Evolutionary conservation across 2,113 vertebrate genomes (phyloP), one percentile per base, ranked within the genome.

Genomic region (Callipepla squamata): DNA sequence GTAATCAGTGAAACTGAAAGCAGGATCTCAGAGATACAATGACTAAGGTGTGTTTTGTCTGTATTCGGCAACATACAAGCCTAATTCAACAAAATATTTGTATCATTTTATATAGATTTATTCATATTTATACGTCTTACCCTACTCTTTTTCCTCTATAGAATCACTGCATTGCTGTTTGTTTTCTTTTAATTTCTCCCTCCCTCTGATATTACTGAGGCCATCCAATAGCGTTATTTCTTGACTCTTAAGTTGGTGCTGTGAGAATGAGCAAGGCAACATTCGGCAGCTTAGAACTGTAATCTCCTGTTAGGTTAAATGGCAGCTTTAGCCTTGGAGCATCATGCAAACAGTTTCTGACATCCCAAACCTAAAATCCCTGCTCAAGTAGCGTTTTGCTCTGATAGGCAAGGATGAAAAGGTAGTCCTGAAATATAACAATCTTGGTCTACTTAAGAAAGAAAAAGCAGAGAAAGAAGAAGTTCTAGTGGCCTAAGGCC

Each of bases 161-260:
- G 48, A 82, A 87, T 18, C 32, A 62, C 40, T 38, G 34, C 2
- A 25, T 51, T 0, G 4, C n/a, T 57, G 17, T 57, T 57, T 32
- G 6, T 66, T 66, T 76, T 70, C 55, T 87, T 72, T 32, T 3
- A 63, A 57, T 26, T 69, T 87, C 30, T 86, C 45, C 30, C 59
- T 88, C 50, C 12, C 34, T 69, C 63, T 80, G 84, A 40, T n/a
- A 74, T 80, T 84, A 91, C 2, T 22, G 45, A 85, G 55, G 45
- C 50, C 28, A 77, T 90, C 21, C 80, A 82, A 75, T 26, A 90
- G 55, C 45, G 91, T 94, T 68, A 73, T 69, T 91, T 70, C 44
- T 85, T 93, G 89, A 89, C 68, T 92, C n/a, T 58, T 18, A 45
- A 62, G 21, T 65, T 76, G 79, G 36, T 1, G 9, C 28, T n/a